Evolutionary conservation across 2,113 vertebrate species (phyloP).

Genomic region (Gobio gobio): DNA sequence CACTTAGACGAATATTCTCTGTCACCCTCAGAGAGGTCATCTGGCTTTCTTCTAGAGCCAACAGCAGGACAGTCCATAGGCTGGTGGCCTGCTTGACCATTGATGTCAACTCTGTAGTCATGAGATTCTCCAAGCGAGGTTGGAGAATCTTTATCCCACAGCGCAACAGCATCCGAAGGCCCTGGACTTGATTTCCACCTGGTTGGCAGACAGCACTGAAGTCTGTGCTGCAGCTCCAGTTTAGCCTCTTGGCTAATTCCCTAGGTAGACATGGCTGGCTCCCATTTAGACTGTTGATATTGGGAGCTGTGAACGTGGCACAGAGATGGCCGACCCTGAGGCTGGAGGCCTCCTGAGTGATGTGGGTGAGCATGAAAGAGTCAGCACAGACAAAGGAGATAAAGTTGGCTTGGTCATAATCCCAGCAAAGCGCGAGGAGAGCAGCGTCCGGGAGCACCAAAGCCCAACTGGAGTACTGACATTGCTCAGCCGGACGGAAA

Average conservation of each 20-base stretch:
- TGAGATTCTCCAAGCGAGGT: conserved; percentile 58
- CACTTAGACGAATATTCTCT: conserved; percentile 64
- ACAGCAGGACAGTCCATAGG: conserved; percentile 69
- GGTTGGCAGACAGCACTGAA: conserved; percentile 68
- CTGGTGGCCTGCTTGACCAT: conserved; percentile 68
- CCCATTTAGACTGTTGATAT: not conserved
- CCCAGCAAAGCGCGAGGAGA: conserved; percentile 77
- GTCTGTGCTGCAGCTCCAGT: conserved; percentile 76
- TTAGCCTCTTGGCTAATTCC: conserved; percentile 67
- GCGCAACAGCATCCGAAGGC: conserved; percentile 66
- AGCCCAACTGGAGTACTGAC: conserved; percentile 75
- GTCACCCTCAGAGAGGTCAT: conserved; percentile 67
- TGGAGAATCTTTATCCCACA: conserved; percentile 73
- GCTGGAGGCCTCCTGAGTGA: conserved; percentile 70
- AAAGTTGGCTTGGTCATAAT: conserved; percentile 75
- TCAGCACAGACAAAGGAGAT: conserved; percentile 69
- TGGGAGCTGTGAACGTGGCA: conserved; percentile 55
- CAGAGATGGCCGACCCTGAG: conserved; percentile 75
- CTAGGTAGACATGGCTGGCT: conserved; percentile 63
- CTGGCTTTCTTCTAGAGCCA: conserved; percentile 74
- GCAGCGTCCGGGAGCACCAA: conserved; percentile 62
- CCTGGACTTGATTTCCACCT: conserved; percentile 59
- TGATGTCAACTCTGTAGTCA: conserved; percentile 57
- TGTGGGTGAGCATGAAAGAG: conserved; percentile 57
- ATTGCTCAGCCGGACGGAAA: conserved; percentile 66